Conservation (phyloP, 2,113 vertebrate genomes). For the Atlantisia rogersi region DNA sequence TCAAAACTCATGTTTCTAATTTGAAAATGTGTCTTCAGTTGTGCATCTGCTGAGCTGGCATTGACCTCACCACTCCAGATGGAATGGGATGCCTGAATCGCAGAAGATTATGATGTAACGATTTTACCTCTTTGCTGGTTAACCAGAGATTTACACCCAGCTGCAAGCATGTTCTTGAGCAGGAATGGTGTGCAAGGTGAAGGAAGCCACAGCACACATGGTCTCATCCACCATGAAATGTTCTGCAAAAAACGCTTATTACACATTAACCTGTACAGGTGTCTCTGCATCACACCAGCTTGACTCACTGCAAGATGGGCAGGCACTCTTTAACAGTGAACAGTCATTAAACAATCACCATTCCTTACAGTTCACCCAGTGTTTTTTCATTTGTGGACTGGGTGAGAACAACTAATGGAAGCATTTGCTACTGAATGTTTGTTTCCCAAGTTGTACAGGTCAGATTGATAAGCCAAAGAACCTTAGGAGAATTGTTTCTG, state of each 20-base stretch:
- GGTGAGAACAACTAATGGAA: not conserved
- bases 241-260: not conserved
- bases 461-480: not conserved
- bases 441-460: not conserved
- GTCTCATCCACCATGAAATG: not conserved
- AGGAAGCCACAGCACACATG: not conserved
- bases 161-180: not conserved
- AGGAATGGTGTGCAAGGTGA: not conserved
- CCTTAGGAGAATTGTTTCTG: not conserved
- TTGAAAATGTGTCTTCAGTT: not conserved
- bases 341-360: not conserved
- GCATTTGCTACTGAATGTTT: not conserved
- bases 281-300: not conserved
- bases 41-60: not conserved
- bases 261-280: not conserved
- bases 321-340: not conserved
- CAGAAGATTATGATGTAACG: not conserved
- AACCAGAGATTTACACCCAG: not conserved
- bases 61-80: not conserved
- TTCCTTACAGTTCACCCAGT: not conserved
- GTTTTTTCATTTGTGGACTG: not conserved
- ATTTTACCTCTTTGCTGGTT: not conserved
- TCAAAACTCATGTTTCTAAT: not conserved
- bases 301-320: not conserved
- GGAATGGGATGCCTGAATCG: not conserved